These are phyloP conservation scores for Isurus oxyrinchus DNA, from an alignment of 2,113 vertebrate species.

Conservation along the genomic window DNA sequence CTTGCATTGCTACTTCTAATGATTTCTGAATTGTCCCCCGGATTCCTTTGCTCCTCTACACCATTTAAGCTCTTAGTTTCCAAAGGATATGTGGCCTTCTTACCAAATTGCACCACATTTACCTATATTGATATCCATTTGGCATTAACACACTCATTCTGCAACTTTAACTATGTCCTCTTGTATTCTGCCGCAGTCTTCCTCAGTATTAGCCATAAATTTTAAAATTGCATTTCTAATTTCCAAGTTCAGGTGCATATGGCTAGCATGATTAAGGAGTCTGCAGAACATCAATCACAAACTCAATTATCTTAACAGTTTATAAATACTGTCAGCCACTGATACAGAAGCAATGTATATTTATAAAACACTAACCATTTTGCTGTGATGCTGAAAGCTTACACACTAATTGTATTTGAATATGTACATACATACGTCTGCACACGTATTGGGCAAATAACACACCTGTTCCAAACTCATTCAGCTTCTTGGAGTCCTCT, in stretches of 20 bases:
- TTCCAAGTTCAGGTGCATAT: not conserved
- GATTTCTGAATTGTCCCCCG: not conserved
- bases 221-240: not conserved
- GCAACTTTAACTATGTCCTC: not conserved
- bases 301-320: slow-evolving; percentile 1
- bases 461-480: not conserved
- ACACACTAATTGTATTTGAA: not conserved
- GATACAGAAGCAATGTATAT: not conserved
- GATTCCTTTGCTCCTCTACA: not conserved
- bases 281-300: not conserved
- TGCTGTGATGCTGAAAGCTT: not conserved
- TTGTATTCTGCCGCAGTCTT: not conserved
- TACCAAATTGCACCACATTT: not conserved
- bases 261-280: not conserved
- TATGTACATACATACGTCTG: not conserved
- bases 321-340: not conserved
- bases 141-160: not conserved
- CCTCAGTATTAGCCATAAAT: not conserved
- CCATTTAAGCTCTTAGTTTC: not conserved
- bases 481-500: not conserved
- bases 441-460: not conserved
- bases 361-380: not conserved
- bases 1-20: not conserved
- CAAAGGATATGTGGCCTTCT: not conserved
- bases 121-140: not conserved